Base-by-base conservation (phyloP, 2,113 vertebrate genomes). In the Leuciscus idus region DNA sequence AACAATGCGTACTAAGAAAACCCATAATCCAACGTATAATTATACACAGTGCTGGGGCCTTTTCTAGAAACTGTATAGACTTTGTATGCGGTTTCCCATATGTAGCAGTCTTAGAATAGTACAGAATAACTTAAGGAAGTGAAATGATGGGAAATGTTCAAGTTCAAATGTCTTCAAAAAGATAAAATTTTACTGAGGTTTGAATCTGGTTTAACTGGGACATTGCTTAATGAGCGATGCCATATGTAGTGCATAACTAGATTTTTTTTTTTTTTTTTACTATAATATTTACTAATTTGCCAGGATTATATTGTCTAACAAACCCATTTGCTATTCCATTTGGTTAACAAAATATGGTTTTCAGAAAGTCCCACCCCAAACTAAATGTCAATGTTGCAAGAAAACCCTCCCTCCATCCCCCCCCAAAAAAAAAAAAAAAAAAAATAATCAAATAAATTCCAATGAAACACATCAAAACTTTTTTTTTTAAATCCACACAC, bases 1-100 rank as follows among this genome's bases (percentile, higher is more conserved):
- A 86, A 90, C 86, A 87, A 89, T 89, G 81, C 72, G 86, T 86
- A 79, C 82, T 88, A 86, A 88, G 84, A 82, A 88, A 86, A 88
- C 55, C 82, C 84, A 84, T 84, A 84, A 84, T 84, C 30, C 43
- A 74, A 61, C 76, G 19, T 74, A 64, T 88, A 88, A 89, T 88
- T 88, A 85, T 76, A 89, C 55, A 87, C 79, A 76, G 75, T 28
- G 66, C 72, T 64, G 39, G 30, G 81, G 81, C 78, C 76, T 75
- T 72, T 85, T 85, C 73, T 85, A 64, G 66, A 83, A 85, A 82
- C 78, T 52, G 57, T 55, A 81, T 61, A 57, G 21, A 72, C 62
- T 55, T 46, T 82, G 50, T 17, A 55, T 85, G 74, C 79, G 46
- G 28, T 62, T 85, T 52, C 43, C 26, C 72, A 83, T 83, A 36